Evolutionary conservation across 2,888 invertebrate species (phyloP).

Genomic region (Catocala nupta): DNA sequence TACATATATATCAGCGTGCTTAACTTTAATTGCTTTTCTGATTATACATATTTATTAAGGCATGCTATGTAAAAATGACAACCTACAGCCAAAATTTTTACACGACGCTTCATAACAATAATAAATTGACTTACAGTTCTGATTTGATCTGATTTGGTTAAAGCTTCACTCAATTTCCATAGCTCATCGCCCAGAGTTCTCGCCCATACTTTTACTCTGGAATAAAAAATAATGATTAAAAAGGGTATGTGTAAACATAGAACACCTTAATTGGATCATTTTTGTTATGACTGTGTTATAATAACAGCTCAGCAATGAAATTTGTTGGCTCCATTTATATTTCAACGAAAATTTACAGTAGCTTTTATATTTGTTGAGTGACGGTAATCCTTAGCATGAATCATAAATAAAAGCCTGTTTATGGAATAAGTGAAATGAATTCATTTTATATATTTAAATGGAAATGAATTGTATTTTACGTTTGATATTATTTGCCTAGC

Average conservation of each 20-base stretch:
- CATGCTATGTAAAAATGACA: too few relatives aligned
- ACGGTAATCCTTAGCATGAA: constrained; percentile 8
- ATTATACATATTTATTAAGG: too few relatives aligned
- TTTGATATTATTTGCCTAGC: too few relatives aligned
- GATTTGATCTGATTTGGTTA: constrained; percentile 93
- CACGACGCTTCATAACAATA: too few relatives aligned
- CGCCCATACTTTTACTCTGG: constrained; percentile 94
- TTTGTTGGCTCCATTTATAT: not conserved
- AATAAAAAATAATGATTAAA: constrained; percentile 33
- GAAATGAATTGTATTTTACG: too few relatives aligned
- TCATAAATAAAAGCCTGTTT: not conserved
- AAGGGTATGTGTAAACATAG: not conserved
- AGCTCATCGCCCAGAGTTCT: constrained; percentile 92
- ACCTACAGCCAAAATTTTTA: too few relatives aligned
- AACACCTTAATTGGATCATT: not conserved
- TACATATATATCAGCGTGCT: too few relatives aligned
- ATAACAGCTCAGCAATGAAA: constrained; percentile 7
- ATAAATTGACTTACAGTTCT: constrained; percentile 88
- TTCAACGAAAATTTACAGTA: constrained; percentile 11
- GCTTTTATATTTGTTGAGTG: constrained; percentile 4
- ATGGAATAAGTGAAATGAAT: too few relatives aligned
- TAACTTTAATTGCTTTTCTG: too few relatives aligned
- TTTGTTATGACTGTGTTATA: constrained; percentile 1
- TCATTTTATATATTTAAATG: too few relatives aligned
- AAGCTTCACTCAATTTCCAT: constrained; percentile 91